phyloP scores from a whole-genome alignment of 2,888 invertebrate species.

The Pinctada fucata region DNA sequence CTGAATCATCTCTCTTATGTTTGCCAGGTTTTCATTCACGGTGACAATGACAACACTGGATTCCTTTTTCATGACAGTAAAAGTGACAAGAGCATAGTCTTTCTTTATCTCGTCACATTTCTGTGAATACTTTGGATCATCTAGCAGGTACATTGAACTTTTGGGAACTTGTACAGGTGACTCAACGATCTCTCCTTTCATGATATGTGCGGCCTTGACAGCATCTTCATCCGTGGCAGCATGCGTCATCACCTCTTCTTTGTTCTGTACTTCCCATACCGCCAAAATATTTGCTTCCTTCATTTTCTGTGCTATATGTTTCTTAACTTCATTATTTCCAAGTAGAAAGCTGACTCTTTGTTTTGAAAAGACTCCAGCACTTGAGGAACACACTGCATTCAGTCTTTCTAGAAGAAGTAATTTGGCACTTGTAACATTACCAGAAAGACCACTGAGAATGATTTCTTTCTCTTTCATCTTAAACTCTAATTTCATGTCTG shows the following conservation, averaged over 20 bases:
- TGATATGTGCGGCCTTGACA: slow-evolving; percentile 18
- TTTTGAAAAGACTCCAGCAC: slow-evolving; percentile 30
- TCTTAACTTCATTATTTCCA: slow-evolving; percentile 15
- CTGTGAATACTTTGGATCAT: not conserved
- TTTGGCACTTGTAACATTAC: slow-evolving; percentile 26
- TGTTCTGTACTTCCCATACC: slow-evolving; percentile 24
- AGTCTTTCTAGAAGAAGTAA: slow-evolving; percentile 21
- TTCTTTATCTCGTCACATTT: slow-evolving; percentile 6
- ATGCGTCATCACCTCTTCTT: slow-evolving; percentile 13
- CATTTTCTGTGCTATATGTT: slow-evolving; percentile 14
- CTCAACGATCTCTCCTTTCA: slow-evolving; percentile 25
- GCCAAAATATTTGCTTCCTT: slow-evolving; percentile 23
- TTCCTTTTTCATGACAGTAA: slow-evolving; percentile 3
- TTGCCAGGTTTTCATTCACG: slow-evolving; percentile 12
- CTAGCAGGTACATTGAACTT: slow-evolving; percentile 9
- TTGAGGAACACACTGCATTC: not conserved
- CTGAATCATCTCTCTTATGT: slow-evolving; percentile 26
- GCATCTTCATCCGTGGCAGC: slow-evolving; percentile 28
- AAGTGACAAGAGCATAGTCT: slow-evolving; percentile 1
- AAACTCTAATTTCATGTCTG: slow-evolving; percentile 15
- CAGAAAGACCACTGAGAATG: slow-evolving; percentile 23
- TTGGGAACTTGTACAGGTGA: slow-evolving; percentile 12
- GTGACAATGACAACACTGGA: slow-evolving; percentile 11
- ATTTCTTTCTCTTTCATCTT: slow-evolving; percentile 26
- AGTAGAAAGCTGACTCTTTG: slow-evolving; percentile 20